Conservation (phyloP, 2,888 invertebrate genomes). For the Antheraea yamamai region DNA sequence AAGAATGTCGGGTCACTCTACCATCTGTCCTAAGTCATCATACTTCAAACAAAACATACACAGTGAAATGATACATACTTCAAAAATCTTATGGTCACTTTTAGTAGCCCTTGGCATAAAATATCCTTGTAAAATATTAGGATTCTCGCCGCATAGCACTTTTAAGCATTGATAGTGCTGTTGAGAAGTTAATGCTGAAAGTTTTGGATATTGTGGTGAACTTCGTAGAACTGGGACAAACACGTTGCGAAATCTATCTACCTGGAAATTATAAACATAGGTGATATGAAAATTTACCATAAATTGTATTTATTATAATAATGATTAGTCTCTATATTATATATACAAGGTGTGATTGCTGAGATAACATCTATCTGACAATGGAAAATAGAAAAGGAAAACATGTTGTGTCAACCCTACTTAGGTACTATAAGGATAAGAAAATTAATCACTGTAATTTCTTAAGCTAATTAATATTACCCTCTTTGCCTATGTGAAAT, state of each 20-base stretch:
- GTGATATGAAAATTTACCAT: neutral
- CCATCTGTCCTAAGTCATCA: too few relatives aligned
- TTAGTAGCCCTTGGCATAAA: conserved; percentile 47
- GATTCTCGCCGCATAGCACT: conserved; percentile 50
- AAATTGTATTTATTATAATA: neutral
- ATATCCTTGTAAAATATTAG: conserved; percentile 44
- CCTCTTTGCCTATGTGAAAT: too few relatives aligned
- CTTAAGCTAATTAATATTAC: too few relatives aligned
- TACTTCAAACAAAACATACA: neutral
- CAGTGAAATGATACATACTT: conserved; percentile 42
- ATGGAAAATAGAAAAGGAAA: too few relatives aligned
- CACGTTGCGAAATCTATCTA: conserved; percentile 26
- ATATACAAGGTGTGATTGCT: too few relatives aligned
- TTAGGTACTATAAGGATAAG: too few relatives aligned
- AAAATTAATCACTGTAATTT: too few relatives aligned
- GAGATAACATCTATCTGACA: too few relatives aligned
- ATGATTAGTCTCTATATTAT: too few relatives aligned
- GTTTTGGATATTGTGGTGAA: conserved; percentile 48
- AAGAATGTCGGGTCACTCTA: too few relatives aligned
- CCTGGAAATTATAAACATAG: conserved; percentile 34
- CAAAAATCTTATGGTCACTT: conserved; percentile 49
- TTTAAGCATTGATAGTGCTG: conserved; percentile 61
- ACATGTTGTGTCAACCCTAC: too few relatives aligned
- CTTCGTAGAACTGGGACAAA: conserved; percentile 53
- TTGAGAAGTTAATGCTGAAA: conserved; percentile 47